Conservation (phyloP, 2,888 invertebrate genomes). For the Tetranychus piercei region DNA sequence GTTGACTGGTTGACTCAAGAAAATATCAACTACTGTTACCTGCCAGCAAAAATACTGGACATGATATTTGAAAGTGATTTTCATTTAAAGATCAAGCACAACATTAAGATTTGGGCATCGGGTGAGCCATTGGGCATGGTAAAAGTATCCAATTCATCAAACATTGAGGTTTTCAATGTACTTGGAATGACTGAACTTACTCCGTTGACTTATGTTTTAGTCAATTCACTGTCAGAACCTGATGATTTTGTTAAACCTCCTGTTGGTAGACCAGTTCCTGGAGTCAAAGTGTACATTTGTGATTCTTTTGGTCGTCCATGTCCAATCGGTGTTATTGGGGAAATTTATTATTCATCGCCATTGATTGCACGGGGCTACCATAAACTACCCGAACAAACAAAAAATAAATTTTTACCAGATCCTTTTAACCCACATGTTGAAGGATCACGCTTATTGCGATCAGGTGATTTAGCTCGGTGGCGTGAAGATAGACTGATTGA, state of each 20-base stretch:
- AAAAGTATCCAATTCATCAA: background rate
- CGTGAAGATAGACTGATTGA: background rate
- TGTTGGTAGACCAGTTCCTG: background rate
- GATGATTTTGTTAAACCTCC: background rate
- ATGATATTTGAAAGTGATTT: background rate
- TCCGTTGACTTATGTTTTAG: background rate
- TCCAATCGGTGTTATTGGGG: background rate
- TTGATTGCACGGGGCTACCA: background rate
- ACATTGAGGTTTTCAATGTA: background rate
- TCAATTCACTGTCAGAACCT: background rate
- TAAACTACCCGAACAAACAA: background rate
- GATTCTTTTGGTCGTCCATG: background rate
- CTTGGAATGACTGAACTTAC: background rate
- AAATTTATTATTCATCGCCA: background rate
- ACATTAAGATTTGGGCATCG: background rate
- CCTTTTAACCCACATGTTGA: background rate
- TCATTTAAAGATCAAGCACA: background rate
- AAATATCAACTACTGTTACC: background rate
- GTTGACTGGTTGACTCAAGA: background rate
- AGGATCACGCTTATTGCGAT: background rate
- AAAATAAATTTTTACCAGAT: background rate
- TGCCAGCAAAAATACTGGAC: background rate
- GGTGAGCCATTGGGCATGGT: background rate
- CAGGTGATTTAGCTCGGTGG: background rate
- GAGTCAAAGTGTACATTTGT: background rate